A percentile compares a stretch with the other conserved stretches of the same genome.
Conservation (phyloP, 2,888 invertebrate genomes). For the Melieria picta region DNA sequence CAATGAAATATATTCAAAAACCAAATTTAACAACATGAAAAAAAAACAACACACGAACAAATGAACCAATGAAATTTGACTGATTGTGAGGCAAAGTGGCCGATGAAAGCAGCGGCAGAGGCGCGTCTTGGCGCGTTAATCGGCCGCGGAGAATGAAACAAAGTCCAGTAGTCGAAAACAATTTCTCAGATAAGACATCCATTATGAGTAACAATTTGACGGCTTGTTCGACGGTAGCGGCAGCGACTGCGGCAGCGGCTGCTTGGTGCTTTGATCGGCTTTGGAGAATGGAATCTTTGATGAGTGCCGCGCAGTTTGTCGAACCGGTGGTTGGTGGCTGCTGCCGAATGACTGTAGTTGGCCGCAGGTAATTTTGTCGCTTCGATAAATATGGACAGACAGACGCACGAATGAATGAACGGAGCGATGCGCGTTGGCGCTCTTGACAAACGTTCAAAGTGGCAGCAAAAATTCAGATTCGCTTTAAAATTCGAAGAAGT, state of each 20-base stretch:
- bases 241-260: neutral
- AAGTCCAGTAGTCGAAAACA: constrained; percentile 61
- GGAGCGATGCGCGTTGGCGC: too few relatives aligned
- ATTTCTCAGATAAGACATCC: constrained; percentile 60
- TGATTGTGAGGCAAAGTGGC: neutral
- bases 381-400: constrained; percentile 18
- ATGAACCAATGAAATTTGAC: neutral
- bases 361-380: constrained; percentile 55
- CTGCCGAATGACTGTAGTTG: neutral
- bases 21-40: neutral
- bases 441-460: too few relatives aligned
- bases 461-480: too few relatives aligned
- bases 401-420: too few relatives aligned
- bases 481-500: too few relatives aligned
- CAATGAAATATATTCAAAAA: constrained; percentile 8
- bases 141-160: constrained; percentile 25
- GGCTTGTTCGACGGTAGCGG: constrained; percentile 43
- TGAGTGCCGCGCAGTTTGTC: constrained; percentile 39
- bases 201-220: constrained; percentile 62
- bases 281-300: constrained; percentile 50
- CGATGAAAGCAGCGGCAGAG: neutral
- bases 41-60: too few relatives aligned
- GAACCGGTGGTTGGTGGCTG: too few relatives aligned
- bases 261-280: constrained; percentile 51
- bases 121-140: neutral